Percentiles rank a stretch among this genome's conserved stretches.
Conservation (phyloP, 2,797 vertebrate genomes). For the Channallabes apus region DNA sequence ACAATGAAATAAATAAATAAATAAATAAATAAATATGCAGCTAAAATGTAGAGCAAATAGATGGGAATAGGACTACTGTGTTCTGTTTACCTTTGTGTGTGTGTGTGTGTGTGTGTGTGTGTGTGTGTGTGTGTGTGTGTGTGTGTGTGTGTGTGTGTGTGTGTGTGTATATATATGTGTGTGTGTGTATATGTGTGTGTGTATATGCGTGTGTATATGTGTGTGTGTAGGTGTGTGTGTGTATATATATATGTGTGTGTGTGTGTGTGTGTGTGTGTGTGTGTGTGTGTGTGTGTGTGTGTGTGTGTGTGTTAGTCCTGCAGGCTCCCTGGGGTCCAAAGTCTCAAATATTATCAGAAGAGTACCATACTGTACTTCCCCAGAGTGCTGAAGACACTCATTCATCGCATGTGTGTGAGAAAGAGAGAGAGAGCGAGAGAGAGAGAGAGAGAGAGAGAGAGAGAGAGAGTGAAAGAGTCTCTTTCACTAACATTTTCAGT, state of each 20-base stretch:
- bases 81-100: too few species aligned
- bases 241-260: neutral
- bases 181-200: slow-evolving; percentile 1
- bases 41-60: neutral
- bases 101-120: neutral
- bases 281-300: slow-evolving; percentile 10
- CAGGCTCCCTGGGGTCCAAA: slow-evolving; percentile 61
- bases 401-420: slow-evolving; percentile 60
- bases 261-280: neutral
- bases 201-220: slow-evolving; percentile 15
- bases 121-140: slow-evolving; percentile 4
- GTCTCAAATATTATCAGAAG: slow-evolving; percentile 72
- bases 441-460: neutral
- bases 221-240: slow-evolving; percentile 22
- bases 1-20: neutral
- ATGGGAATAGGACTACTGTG: neutral
- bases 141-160: slow-evolving; percentile 29
- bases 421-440: neutral
- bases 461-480: slow-evolving; percentile 30
- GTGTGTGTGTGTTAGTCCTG: slow-evolving; percentile 46
- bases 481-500: slow-evolving; percentile 48
- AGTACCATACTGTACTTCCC: slow-evolving; percentile 77
- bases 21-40: neutral
- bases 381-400: slow-evolving; percentile 70
- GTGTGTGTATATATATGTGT: neutral